Evolutionary conservation across 2,113 vertebrate genomes (phyloP).

Genomic region (Leucopsar rothschildi): DNA sequence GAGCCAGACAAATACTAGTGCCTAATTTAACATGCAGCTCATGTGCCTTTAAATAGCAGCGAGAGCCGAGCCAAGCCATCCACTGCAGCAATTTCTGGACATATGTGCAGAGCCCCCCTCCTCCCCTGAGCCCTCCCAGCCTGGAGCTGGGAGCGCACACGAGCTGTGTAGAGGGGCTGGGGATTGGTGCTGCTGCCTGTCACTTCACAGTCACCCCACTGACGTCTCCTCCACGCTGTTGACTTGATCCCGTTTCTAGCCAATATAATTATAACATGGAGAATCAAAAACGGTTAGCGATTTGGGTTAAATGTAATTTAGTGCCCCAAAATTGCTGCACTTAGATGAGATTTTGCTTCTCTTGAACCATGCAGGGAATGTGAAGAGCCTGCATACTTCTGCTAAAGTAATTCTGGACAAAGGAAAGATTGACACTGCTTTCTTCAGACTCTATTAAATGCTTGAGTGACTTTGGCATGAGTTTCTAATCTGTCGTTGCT

Average conservation of each 20-base stretch:
- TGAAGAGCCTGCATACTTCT: slow-evolving; percentile 20
- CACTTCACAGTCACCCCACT: slow-evolving; percentile 51
- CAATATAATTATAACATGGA: slow-evolving; percentile 18
- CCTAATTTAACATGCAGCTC: slow-evolving; percentile 58
- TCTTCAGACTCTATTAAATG: slow-evolving; percentile 31
- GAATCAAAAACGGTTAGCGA: slow-evolving; percentile 24
- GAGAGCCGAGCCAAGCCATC: background rate
- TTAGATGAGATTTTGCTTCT: slow-evolving; percentile 33
- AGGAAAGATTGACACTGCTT: slow-evolving; percentile 32
- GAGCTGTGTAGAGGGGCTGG: fast-evolving
- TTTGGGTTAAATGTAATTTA: slow-evolving; percentile 39
- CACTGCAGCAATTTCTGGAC: slow-evolving; percentile 45
- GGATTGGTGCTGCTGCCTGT: slow-evolving; percentile 37
- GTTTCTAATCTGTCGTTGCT: slow-evolving; percentile 28
- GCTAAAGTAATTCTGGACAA: slow-evolving; percentile 40
- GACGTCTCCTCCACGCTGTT: background rate
- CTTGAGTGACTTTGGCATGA: slow-evolving; percentile 6
- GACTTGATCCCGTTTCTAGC: slow-evolving; percentile 17
- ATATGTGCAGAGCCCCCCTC: slow-evolving; percentile 13
- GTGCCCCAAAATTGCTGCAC: background rate
- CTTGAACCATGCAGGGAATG: background rate
- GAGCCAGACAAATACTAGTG: background rate
- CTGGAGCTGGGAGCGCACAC: fast-evolving
- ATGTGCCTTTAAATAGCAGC: slow-evolving; percentile 51
- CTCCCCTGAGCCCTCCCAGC: slow-evolving; percentile 24